These are phyloP conservation scores for Zosterops hypoxanthus DNA, from an alignment of 2,113 vertebrate genomes.

Conservation along the genomic window DNA sequence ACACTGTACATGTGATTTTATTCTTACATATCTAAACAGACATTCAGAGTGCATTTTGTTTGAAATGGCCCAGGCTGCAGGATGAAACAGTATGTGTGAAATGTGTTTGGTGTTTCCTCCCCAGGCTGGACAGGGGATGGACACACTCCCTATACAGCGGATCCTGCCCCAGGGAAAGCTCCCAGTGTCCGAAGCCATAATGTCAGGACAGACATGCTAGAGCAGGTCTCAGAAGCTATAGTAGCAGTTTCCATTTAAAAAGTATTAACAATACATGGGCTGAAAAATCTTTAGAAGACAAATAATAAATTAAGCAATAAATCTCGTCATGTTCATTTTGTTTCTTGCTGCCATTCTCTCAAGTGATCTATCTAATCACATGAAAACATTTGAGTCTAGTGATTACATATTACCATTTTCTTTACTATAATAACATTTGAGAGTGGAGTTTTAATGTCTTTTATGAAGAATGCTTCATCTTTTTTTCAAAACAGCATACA, in stretches of 20 bases:
- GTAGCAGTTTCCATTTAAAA: background rate
- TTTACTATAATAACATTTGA: background rate
- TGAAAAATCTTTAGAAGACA: background rate
- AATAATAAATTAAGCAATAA: background rate
- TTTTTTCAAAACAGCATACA: background rate
- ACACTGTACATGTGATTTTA: background rate
- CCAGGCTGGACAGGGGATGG: background rate
- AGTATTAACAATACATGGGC: background rate
- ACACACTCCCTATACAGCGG: background rate
- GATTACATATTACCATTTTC: background rate
- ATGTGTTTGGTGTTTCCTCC: background rate
- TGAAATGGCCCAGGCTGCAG: background rate
- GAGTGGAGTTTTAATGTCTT: background rate
- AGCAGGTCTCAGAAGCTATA: background rate
- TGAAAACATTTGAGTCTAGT: background rate
- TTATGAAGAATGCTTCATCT: background rate
- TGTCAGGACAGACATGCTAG: background rate
- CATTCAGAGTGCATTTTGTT: background rate
- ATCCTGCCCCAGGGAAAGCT: background rate
- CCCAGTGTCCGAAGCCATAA: background rate
- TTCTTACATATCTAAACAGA: background rate
- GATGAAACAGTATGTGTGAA: accelerated
- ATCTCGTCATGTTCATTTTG: background rate
- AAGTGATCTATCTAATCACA: background rate
- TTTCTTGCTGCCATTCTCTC: background rate